Evolutionary conservation across 2,888 invertebrate species (phyloP).

Genomic region (Pseudeuparius sepicola): DNA sequence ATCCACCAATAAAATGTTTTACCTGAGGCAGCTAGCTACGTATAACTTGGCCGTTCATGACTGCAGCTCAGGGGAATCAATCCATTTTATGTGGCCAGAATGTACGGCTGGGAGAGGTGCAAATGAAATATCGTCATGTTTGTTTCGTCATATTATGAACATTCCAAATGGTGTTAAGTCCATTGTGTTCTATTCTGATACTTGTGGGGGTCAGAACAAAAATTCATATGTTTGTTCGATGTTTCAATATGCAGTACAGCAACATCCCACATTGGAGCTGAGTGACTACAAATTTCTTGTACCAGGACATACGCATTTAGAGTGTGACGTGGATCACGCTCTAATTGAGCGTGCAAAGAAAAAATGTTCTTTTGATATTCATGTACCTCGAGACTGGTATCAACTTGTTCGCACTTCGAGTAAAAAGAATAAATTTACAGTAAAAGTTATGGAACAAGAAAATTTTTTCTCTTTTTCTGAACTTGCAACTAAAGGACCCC

Average conservation of each 20-base stretch:
- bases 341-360: too few species aligned
- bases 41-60: slow-evolving; percentile 10
- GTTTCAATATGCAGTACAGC: slow-evolving; percentile 8
- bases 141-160: slow-evolving; percentile 4
- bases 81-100: slow-evolving; percentile 13
- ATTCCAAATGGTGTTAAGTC: slow-evolving; percentile 8
- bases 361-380: too few species aligned
- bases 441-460: too few species aligned
- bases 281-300: slow-evolving; percentile 25
- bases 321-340: slow-evolving; percentile 20
- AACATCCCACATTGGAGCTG: slow-evolving; percentile 11
- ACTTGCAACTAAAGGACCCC: too few species aligned
- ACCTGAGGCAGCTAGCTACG: slow-evolving; percentile 9
- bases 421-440: too few species aligned
- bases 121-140: slow-evolving; percentile 10
- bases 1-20: too few species aligned
- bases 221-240: slow-evolving; percentile 9
- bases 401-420: too few species aligned
- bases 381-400: too few species aligned
- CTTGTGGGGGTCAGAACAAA: slow-evolving; percentile 12
- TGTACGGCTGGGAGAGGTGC: slow-evolving; percentile 12
- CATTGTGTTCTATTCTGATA: slow-evolving; percentile 10
- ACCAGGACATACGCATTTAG: too few species aligned
- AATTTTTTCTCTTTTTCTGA: too few species aligned
- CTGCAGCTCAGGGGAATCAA: slow-evolving; percentile 9